Evolutionary conservation across 23 tunicate genomes (phyloP).

Genomic region (Styela plicata): DNA sequence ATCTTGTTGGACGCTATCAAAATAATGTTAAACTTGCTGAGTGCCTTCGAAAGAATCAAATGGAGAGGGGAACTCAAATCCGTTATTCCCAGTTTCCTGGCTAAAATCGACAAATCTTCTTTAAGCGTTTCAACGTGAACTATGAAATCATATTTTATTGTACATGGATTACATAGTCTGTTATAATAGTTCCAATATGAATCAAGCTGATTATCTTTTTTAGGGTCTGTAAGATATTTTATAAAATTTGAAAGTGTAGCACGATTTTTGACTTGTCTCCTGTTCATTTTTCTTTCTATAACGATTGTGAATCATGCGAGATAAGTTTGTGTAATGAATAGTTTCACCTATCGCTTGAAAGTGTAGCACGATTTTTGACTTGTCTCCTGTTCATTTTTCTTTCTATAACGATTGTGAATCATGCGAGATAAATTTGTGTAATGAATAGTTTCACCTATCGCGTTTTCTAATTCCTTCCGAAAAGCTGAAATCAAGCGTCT

Average conservation of each 20-base stretch:
- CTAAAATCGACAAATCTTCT: not conserved
- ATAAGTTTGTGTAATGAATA: not conserved
- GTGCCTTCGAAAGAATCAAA: conserved; percentile 12
- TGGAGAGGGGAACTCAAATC: conserved; percentile 2
- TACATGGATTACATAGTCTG: conserved; percentile 18
- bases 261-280: not conserved
- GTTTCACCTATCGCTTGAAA: too few species aligned
- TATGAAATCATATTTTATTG: conserved; percentile 7
- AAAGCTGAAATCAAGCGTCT: conserved; percentile 25
- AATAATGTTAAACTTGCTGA: conserved; percentile 6
- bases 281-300: not conserved
- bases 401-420: not conserved
- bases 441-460: not conserved
- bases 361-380: too few species aligned
- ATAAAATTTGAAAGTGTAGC: not conserved
- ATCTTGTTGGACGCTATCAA: not conserved
- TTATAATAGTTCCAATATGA: conserved; percentile 27
- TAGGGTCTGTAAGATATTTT: not conserved
- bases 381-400: not conserved
- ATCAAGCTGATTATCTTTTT: conserved; percentile 3
- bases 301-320: not conserved
- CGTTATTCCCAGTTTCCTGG: not conserved
- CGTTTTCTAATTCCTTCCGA: conserved; percentile 8
- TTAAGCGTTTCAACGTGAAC: conserved; percentile 1
- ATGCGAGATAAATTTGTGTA: not conserved